phyloP scores from a whole-genome alignment of 2,113 vertebrate species.

The Chloroceryle aenea region DNA sequence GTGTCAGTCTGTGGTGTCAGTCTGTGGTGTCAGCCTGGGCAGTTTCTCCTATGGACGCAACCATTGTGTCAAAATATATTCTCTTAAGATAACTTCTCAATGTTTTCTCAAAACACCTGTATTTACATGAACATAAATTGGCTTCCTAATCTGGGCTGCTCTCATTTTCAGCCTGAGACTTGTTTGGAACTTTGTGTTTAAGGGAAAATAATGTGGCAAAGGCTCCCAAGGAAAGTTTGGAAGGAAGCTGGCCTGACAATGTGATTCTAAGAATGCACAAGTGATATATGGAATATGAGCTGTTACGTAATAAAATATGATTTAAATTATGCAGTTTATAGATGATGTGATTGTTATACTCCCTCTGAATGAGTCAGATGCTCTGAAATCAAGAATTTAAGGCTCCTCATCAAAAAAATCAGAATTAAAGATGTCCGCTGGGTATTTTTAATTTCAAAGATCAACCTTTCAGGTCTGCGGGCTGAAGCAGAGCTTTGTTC shows the following conservation, averaged over 20 bases:
- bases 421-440: neutral
- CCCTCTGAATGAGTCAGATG: neutral
- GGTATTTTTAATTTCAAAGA: neutral
- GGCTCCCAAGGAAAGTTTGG: neutral
- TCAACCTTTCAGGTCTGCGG: neutral
- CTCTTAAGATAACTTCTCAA: neutral
- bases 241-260: neutral
- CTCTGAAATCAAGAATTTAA: neutral
- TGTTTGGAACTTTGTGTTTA: neutral
- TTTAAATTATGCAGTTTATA: neutral
- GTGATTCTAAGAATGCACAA: neutral
- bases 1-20: neutral
- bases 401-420: neutral
- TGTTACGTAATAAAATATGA: neutral
- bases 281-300: neutral
- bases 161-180: neutral
- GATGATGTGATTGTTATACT: neutral
- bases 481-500: neutral
- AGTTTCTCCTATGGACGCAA: neutral
- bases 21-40: neutral
- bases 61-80: neutral
- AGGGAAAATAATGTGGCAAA: neutral
- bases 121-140: neutral
- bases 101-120: neutral
- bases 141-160: neutral